Evolutionary conservation across 1,140 invertebrate species (phyloP).

Genomic region (Pseudoatta argentina): DNA sequence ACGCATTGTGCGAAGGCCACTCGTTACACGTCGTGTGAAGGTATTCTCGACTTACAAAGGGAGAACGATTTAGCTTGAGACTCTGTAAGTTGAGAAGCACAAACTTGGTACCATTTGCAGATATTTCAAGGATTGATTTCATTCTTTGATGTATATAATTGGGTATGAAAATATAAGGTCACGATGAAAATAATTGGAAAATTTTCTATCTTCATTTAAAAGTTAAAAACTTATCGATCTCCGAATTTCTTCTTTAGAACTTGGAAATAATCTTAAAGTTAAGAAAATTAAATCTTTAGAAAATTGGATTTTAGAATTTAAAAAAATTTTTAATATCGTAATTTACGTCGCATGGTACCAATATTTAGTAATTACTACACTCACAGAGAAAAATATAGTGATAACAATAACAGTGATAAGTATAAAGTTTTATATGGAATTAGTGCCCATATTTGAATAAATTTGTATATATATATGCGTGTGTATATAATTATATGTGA

Average conservation of each 20-base stretch:
- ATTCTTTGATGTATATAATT: neutral
- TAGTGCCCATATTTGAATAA: too few relatives aligned
- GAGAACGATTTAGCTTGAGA: neutral
- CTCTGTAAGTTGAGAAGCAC: neutral
- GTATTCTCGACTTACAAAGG: constrained; percentile 20
- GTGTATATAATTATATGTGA: too few relatives aligned
- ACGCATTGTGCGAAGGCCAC: constrained; percentile 51
- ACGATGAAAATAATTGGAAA: neutral
- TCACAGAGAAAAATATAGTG: too few relatives aligned
- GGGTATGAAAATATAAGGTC: neutral
- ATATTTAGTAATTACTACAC: neutral
- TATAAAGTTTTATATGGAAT: too few relatives aligned
- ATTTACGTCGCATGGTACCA: neutral
- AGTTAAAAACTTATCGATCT: neutral
- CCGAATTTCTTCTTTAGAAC: neutral
- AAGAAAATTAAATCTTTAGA: neutral
- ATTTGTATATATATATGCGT: too few relatives aligned
- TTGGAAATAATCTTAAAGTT: neutral
- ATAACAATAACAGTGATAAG: too few relatives aligned
- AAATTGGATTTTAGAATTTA: neutral
- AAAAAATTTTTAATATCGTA: neutral
- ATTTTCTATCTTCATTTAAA: neutral
- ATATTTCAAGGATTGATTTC: neutral
- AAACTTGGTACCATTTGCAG: neutral
- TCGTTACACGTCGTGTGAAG: constrained; percentile 20